Evolutionary conservation across 2,113 vertebrate species (phyloP), one percentile per base, ranked within the genome.

Genomic region (Terrapene triunguis): DNA sequence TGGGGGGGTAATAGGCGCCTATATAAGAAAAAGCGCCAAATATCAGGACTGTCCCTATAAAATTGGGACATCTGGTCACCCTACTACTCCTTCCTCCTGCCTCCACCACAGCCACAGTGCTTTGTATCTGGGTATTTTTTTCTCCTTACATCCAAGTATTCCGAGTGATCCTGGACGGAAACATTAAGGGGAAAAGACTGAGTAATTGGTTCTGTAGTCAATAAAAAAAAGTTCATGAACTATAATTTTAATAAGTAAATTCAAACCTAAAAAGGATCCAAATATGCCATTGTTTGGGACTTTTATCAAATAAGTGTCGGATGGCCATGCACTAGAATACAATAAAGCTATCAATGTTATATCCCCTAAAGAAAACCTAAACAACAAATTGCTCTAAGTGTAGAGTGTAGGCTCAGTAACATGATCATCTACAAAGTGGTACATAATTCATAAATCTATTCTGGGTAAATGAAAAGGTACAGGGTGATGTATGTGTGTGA

Each of bases 381-480:
- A 21, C 21, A 87, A 50, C 11, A 82, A 21, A 51, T 89, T 94
- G 6, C 90, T 95, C 92, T 92, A 83, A 85, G 65, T 89, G 48
- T 47, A 38, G 59, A 89, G 79, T 79, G 50, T 12, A 96, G 17
- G 48, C 2, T 88, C 94, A 82, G 82, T 96, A 87, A 82, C 72
- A 97, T 53, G 95, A 9, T 48, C 87, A 35, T 95, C 4, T 83
- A 91, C 85, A 94, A 89, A 95, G 59, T 91, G 48, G 80, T 80
- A 88, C 53, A 88, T 95, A 90, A 32, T n/a, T 81, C 88, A 78
- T 57, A 92, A 89, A 65, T 95, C 96, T 94, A 44, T 93, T 87
- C 83, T 94, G 87, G 95, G 32, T 93, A 94, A 91, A 81, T 76
- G 59, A 17, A 17, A 79, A 72, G 74, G 44, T 87, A 65, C 2